Evolutionary conservation across 2,113 vertebrate species (phyloP), one percentile per base, ranked within the genome.

Genomic region (Toxostoma redivivum): DNA sequence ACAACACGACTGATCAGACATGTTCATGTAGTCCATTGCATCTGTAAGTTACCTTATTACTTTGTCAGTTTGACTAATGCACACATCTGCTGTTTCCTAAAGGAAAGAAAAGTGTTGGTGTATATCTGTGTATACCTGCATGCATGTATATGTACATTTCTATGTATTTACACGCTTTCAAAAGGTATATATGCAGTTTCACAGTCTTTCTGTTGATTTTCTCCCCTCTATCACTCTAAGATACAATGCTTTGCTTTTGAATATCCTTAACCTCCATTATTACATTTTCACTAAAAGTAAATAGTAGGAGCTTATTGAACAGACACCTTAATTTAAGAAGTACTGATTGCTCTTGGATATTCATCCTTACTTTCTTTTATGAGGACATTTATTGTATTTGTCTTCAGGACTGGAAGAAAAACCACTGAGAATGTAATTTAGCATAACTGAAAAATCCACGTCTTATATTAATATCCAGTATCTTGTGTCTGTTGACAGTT

Each of bases 331-430:
- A 45, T 95, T 90, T 81, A 54, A 77, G 40, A 95, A 89, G 81
- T 92, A 58, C 48, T 58, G 72, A 86, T 94, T 93, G 60, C 88
- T 92, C 84, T 87, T 95, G 40, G 42, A 74, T 96, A 94, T 89
- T 95, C 66, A 58, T 91, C 86, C 40, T 91, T 87, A 23, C 82
- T 65, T 94, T 73, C 51, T 96, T 97, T 84, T 77, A 74, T 79
- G 54, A 53, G 24, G 24, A 70, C 66, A 79, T 91, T 91, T 95
- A 88, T 76, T 94, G 40, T 93, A 74, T 79, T 96, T 81, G 70
- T 44, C 65, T 81, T 85, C 81, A 93, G 73, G 94, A 95, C 31
- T 88, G 88, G 95, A 96, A 88, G 61, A 89, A 93, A 90, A 79
- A 86, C 4, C 67, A 64, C 50, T 17, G 22, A 76, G 74, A 94